Conservation (phyloP, 2,888 invertebrate genomes). For the Gari tellinella region DNA sequence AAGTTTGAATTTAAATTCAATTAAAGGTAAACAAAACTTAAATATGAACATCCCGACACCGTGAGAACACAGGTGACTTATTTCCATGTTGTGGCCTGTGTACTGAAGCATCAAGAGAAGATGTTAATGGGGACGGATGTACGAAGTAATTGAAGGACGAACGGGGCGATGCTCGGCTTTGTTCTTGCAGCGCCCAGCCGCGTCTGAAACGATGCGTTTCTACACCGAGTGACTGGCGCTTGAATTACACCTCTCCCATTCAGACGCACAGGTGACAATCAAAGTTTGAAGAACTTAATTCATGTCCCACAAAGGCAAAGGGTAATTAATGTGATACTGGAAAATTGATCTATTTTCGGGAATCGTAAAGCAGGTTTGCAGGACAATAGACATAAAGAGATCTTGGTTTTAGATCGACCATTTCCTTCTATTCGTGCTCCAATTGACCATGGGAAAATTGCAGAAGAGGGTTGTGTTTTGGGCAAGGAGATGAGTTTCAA, state of each 20-base stretch:
- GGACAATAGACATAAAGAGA: constrained; percentile 20
- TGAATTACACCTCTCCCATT: constrained; percentile 37
- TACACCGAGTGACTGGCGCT: constrained; percentile 21
- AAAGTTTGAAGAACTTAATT: constrained; percentile 25
- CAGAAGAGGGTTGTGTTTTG: constrained; percentile 2
- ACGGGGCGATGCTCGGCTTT: too few species aligned
- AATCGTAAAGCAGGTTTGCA: constrained; percentile 38
- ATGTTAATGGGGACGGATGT: too few species aligned
- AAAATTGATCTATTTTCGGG: constrained; percentile 52
- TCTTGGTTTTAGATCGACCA: constrained; percentile 11
- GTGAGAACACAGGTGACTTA: too few species aligned
- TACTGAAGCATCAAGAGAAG: too few species aligned
- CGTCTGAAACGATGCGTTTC: too few species aligned
- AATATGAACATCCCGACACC: too few species aligned
- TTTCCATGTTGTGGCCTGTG: too few species aligned
- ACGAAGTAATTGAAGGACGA: too few species aligned
- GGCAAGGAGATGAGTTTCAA: not conserved
- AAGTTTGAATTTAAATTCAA: too few species aligned
- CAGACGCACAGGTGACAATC: constrained; percentile 53
- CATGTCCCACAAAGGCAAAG: constrained; percentile 39
- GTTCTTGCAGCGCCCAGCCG: too few species aligned
- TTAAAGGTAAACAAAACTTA: too few species aligned
- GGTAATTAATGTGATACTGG: constrained; percentile 59
- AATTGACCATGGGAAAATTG: constrained; percentile 36
- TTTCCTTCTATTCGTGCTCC: not conserved